Conservation (phyloP, 2,888 invertebrate genomes). For the Nomada fucata region DNA sequence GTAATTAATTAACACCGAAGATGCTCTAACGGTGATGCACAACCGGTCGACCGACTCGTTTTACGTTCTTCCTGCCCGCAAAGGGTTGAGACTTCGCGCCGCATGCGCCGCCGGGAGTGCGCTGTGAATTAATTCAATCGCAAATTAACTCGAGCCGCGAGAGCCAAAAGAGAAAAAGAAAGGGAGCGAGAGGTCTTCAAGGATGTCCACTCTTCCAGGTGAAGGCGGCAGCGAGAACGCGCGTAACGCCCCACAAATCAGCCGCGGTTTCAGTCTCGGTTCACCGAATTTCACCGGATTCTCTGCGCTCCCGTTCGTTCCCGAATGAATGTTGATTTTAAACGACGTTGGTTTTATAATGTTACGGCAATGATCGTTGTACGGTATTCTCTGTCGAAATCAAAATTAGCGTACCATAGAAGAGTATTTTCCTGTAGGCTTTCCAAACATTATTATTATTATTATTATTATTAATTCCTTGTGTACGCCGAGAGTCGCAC, state of each 20-base stretch:
- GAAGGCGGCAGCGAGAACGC: slow-evolving; percentile 67
- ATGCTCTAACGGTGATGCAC: background rate
- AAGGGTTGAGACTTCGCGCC: slow-evolving; percentile 12
- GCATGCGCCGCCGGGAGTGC: background rate
- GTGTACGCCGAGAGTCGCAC: too few relatives aligned
- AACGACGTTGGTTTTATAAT: background rate
- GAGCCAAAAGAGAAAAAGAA: slow-evolving; percentile 58
- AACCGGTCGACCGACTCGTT: slow-evolving; percentile 17
- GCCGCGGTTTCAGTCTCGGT: slow-evolving; percentile 71
- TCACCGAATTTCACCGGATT: slow-evolving; percentile 71
- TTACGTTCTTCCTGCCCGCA: slow-evolving; percentile 11
- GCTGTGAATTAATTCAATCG: slow-evolving; percentile 56
- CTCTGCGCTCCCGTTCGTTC: slow-evolving; percentile 42
- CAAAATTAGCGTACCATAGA: slow-evolving; percentile 10
- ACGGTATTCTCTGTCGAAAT: slow-evolving; percentile 19
- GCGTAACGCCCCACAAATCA: slow-evolving; percentile 63
- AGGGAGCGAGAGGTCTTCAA: slow-evolving; percentile 67
- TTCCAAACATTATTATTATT: background rate
- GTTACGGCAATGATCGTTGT: background rate
- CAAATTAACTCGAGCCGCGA: slow-evolving; percentile 58
- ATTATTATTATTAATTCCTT: background rate
- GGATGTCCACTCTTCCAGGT: slow-evolving; percentile 72
- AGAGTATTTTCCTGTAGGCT: background rate
- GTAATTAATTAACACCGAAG: slow-evolving; percentile 9
- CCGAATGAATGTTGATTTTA: slow-evolving; percentile 20